Percentiles rank a stretch among this genome's conserved stretches.
Evolutionary conservation across 2,113 vertebrate species (phyloP).

Genomic region (Hipposideros armiger): DNA sequence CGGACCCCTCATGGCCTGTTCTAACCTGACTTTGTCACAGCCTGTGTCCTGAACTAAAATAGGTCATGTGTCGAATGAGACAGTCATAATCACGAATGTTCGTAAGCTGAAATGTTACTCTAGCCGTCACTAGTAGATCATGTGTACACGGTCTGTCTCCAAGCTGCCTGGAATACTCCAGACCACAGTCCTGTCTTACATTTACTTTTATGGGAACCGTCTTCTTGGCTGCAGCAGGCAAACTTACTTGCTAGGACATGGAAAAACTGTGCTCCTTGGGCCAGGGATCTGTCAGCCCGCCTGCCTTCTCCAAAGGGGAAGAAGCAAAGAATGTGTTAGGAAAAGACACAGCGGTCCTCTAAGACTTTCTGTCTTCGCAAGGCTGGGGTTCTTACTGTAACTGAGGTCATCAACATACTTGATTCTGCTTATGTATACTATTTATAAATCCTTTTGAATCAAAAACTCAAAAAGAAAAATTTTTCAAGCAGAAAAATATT

Average conservation of each 20-base stretch:
- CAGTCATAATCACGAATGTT: not conserved
- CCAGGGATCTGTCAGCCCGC: not conserved
- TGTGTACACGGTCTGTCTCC: not conserved
- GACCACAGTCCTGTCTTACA: slow-evolving; percentile 35
- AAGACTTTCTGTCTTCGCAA: not conserved
- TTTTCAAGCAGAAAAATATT: slow-evolving; percentile 18
- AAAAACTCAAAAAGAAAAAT: slow-evolving; percentile 53
- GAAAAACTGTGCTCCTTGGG: not conserved
- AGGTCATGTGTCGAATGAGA: not conserved
- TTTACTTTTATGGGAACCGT: slow-evolving; percentile 65
- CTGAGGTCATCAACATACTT: not conserved
- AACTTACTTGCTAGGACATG: not conserved
- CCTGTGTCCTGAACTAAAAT: not conserved
- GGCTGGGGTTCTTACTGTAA: not conserved
- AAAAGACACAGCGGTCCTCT: not conserved
- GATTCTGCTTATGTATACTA: not conserved
- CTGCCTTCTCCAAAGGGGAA: not conserved
- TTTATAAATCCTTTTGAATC: not conserved
- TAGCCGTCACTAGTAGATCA: not conserved
- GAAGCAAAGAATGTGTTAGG: not conserved
- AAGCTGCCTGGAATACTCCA: not conserved
- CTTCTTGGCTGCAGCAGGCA: slow-evolving; percentile 19
- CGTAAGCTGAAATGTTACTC: not conserved
- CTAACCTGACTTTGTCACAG: not conserved
- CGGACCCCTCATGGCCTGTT: not conserved